phyloP scores from a whole-genome alignment of 2,113 vertebrate genomes.

The Azemiops feae region DNA sequence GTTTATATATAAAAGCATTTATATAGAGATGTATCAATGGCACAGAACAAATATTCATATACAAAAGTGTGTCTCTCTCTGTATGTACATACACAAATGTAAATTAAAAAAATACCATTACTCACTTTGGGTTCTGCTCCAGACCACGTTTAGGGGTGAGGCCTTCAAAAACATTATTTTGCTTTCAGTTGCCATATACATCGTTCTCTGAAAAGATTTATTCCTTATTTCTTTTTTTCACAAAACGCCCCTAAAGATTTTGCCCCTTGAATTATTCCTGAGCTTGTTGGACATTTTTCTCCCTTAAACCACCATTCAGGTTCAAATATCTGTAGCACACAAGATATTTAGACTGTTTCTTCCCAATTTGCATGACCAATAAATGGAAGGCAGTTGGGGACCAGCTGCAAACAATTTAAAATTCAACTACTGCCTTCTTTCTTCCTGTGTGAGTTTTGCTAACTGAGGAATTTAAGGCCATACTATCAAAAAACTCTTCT shows the following conservation, averaged over 20 bases:
- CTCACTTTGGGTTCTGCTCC: background rate
- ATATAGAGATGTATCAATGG: background rate
- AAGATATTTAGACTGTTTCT: slow-evolving; percentile 35
- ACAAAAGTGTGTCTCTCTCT: background rate
- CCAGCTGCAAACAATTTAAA: slow-evolving; percentile 29
- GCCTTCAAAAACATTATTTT: background rate
- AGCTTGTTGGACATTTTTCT: slow-evolving; percentile 28
- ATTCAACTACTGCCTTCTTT: slow-evolving; percentile 38
- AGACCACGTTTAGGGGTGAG: background rate
- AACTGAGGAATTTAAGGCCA: slow-evolving; percentile 36
- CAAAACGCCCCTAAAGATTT: background rate
- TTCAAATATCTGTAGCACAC: slow-evolving; percentile 31
- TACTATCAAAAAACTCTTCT: slow-evolving; percentile 22
- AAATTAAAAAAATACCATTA: background rate
- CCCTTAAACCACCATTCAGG: slow-evolving; percentile 21
- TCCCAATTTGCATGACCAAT: slow-evolving; percentile 36
- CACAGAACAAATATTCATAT: background rate
- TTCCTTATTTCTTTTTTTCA: background rate
- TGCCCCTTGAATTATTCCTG: slow-evolving; percentile 33
- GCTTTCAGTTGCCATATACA: background rate
- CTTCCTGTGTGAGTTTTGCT: slow-evolving; percentile 23
- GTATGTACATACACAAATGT: background rate
- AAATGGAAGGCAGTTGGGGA: slow-evolving; percentile 49
- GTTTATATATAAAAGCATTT: background rate
- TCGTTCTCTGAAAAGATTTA: background rate